Evolutionary conservation across 2,113 vertebrate species (phyloP).

Genomic region (Aleadryas rufinucha): DNA sequence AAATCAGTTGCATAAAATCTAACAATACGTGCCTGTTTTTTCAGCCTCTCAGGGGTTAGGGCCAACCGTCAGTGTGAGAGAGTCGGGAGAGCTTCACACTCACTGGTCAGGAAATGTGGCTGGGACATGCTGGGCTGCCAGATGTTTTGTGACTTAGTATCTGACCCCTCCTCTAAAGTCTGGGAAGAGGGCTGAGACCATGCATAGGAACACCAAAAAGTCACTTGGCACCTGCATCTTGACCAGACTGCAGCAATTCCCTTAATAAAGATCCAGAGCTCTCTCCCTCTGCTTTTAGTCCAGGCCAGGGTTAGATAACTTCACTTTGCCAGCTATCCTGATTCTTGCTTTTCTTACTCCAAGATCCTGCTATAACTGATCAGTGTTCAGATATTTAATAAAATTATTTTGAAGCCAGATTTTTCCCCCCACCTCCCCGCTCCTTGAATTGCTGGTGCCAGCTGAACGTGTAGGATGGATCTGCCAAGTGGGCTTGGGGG

Average conservation of each 20-base stretch:
- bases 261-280: not conserved
- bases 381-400: not conserved
- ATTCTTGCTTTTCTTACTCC: not conserved
- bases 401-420: not conserved
- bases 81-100: not conserved
- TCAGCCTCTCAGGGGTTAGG: not conserved
- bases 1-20: slow-evolving; percentile 23
- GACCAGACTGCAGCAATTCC: not conserved
- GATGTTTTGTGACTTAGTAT: not conserved
- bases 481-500: not conserved
- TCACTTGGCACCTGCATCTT: not conserved
- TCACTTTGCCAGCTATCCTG: not conserved
- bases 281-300: not conserved
- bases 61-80: not conserved
- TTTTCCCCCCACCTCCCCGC: accelerated
- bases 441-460: slow-evolving; percentile 25
- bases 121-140: not conserved
- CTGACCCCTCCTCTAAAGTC: not conserved
- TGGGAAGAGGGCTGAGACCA: not conserved
- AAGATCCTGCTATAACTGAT: not conserved
- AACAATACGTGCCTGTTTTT: not conserved
- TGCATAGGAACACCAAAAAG: not conserved
- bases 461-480: not conserved
- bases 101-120: not conserved
- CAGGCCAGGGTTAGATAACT: not conserved